Evolutionary conservation across 2,113 vertebrate species (phyloP), one percentile per base, ranked within the genome.

Genomic region (Callocephalon fimbriatum): DNA sequence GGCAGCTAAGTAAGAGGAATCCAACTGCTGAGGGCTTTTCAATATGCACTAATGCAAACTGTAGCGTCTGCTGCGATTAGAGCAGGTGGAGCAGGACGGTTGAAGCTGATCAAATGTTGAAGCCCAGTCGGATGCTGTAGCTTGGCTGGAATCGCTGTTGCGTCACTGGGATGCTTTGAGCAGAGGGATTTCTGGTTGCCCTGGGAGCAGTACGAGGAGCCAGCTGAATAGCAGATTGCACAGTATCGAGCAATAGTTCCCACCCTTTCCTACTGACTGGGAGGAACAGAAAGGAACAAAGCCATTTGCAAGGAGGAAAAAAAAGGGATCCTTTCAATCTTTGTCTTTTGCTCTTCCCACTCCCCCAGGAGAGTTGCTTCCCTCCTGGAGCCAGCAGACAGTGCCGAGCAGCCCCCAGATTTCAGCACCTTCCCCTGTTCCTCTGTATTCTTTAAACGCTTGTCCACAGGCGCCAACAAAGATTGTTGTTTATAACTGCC

Each of bases 401-500:
- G 71, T 44, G 17, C 90, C 44, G 85, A 95, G 90, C 91, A 70
- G 23, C 48, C 37, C 58, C 54, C 51, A 10, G 0, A 56, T 85
- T 90, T 88, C 90, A 86, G 54, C 84, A 42, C 78, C 65, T 93
- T 79, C 22, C 61, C 80, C 61, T 22, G 40, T 38, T 65, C 18
- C 37, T 65, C 42, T 70, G 75, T 12, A 9, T 47, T 53, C 87
- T 93, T 65, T 21, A 61, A 85, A 48, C 0, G 9, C 59, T 72
- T 21, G 23, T n/a, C 66, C 38, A 22, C 5, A 4, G 94, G 91
- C 6, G 25, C 76, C 76, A 62, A 17, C 0, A 31, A 53, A 67
- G 77, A 84, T 54, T 79, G 68, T 65, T 25, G 26, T 96, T 97
- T 96, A 91, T 84, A 96, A 74, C 88, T 65, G 90, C 94, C 92